Evolutionary conservation across 2,113 vertebrate genomes (phyloP).

Genomic region (Anarrhichthys ocellatus): DNA sequence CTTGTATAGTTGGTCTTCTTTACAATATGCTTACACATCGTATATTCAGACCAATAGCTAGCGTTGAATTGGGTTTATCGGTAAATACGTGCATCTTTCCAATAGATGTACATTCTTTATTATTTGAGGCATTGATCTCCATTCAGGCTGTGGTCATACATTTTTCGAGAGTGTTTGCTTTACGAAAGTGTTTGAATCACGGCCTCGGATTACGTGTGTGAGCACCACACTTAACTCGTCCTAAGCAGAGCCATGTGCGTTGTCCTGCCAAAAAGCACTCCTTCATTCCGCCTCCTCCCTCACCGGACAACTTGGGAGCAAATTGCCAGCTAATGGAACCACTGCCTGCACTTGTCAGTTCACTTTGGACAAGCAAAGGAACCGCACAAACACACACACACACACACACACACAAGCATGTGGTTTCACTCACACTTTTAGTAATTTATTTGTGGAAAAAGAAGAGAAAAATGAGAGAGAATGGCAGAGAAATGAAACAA

Average conservation of each 20-base stretch:
- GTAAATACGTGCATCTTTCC: conserved; percentile 10
- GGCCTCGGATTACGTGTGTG: conserved; percentile 56
- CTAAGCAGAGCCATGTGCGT: conserved; percentile 88
- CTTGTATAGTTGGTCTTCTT: conserved; percentile 24
- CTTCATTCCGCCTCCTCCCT: conserved; percentile 66
- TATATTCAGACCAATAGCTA: background rate
- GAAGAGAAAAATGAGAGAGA: conserved; percentile 58
- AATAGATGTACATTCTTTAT: conserved; percentile 26
- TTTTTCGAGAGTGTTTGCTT: conserved; percentile 18
- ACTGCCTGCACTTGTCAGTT: conserved; percentile 81
- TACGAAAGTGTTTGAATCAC: conserved; percentile 53
- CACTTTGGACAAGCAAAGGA: conserved; percentile 62
- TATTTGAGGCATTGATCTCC: conserved; percentile 32
- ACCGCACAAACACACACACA: conserved; percentile 40
- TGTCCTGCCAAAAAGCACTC: conserved; percentile 74
- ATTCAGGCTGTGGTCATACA: conserved; percentile 9
- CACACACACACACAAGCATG: conserved; percentile 63
- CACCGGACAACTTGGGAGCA: conserved; percentile 83
- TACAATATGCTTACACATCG: conserved; percentile 18
- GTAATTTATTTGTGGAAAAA: conserved; percentile 75
- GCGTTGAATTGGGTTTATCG: background rate
- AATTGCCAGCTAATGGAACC: conserved; percentile 88
- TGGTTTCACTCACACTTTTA: conserved; percentile 82
- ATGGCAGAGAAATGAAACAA: conserved; percentile 67
- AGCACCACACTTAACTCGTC: conserved; percentile 65